Conservation (phyloP, 1,140 invertebrate genomes). For the Caerostris extrusa region DNA sequence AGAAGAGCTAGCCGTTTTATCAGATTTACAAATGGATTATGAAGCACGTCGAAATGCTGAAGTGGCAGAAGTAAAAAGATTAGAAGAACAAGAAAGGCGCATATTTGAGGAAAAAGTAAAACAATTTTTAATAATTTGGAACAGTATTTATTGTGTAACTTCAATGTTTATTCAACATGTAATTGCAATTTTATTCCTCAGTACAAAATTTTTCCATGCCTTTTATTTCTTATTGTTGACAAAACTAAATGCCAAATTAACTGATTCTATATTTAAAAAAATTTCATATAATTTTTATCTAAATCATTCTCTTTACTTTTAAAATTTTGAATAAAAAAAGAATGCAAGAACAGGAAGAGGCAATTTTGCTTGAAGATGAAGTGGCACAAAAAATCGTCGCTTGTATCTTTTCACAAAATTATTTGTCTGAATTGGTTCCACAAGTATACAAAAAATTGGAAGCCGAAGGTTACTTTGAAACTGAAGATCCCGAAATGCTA, state of each 20-base stretch:
- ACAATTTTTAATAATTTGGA: neutral
- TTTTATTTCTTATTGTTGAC: neutral
- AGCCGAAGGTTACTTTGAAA: slow-evolving; percentile 87
- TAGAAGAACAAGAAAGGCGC: slow-evolving; percentile 88
- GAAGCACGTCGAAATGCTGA: slow-evolving; percentile 89
- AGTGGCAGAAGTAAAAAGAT: slow-evolving; percentile 87
- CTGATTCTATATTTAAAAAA: neutral
- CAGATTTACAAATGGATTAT: slow-evolving; percentile 89
- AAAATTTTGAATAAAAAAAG: slow-evolving; percentile 78
- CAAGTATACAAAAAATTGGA: slow-evolving; percentile 90
- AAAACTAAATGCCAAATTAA: neutral
- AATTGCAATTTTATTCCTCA: neutral
- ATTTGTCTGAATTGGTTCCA: slow-evolving; percentile 91
- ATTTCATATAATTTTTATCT: neutral
- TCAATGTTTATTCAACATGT: neutral
- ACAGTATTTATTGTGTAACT: neutral
- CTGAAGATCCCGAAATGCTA: slow-evolving; percentile 86
- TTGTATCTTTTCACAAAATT: slow-evolving; percentile 89
- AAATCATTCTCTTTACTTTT: neutral
- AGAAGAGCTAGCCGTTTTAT: slow-evolving; percentile 85
- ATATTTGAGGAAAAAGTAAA: slow-evolving; percentile 84
- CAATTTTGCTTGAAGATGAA: slow-evolving; percentile 86
- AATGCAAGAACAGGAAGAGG: slow-evolving; percentile 84
- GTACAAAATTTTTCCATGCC: neutral
- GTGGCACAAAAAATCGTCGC: slow-evolving; percentile 91